Evolutionary conservation across 2,113 vertebrate genomes (phyloP).

Genomic region (Anguilla japonica): DNA sequence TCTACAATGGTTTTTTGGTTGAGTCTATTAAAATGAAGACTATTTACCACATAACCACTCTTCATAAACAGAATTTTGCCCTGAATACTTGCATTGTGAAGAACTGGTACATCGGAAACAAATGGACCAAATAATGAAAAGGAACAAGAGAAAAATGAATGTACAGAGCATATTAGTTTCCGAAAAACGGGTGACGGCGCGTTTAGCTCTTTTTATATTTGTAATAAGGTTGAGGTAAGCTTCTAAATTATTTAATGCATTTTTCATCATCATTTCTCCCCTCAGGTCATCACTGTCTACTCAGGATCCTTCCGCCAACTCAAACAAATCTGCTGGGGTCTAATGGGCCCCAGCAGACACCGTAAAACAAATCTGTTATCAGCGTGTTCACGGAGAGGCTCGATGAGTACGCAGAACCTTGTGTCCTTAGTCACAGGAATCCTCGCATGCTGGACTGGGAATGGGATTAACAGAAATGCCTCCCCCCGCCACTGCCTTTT

Average conservation of each 20-base stretch:
- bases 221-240: neutral
- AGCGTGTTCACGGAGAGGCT: neutral
- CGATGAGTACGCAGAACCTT: neutral
- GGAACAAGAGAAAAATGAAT: neutral
- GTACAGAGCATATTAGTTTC: neutral
- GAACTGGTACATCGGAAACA: neutral
- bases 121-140: neutral
- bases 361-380: neutral
- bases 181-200: neutral
- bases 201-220: neutral
- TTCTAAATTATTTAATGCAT: conserved; percentile 47
- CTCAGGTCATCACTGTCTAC: conserved; percentile 40
- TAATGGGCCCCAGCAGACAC: conserved; percentile 20
- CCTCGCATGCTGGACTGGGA: neutral
- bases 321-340: conserved; percentile 35
- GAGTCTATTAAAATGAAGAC: neutral
- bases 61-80: neutral
- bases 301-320: conserved; percentile 46
- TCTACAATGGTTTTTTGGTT: neutral
- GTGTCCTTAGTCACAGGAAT: neutral
- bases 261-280: conserved; percentile 53
- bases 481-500: neutral
- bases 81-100: neutral
- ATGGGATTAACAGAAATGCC: neutral
- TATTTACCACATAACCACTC: neutral